Evolutionary conservation across 1,140 invertebrate genomes (phyloP).

Genomic region (Samia ricini): DNA sequence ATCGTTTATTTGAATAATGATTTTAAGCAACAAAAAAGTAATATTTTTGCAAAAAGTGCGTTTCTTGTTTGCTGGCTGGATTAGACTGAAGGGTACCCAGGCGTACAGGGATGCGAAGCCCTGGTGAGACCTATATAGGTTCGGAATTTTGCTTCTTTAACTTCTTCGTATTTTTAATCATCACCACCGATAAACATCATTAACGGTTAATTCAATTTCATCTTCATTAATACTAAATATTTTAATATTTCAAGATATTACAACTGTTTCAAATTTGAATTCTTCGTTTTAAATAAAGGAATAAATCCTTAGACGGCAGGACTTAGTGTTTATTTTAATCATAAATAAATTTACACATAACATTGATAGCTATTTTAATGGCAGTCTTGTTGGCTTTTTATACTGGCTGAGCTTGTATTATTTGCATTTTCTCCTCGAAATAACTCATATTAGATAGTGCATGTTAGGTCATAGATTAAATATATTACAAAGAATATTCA

Average conservation of each 20-base stretch:
- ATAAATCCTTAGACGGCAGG: slow-evolving; percentile 71
- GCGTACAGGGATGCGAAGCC: slow-evolving; percentile 78
- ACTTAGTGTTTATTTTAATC: slow-evolving; percentile 51
- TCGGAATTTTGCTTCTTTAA: slow-evolving; percentile 73
- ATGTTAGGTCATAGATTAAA: slow-evolving; percentile 32
- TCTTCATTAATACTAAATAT: slow-evolving; percentile 13
- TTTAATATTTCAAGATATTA: slow-evolving; percentile 13
- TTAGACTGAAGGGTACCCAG: slow-evolving; percentile 76
- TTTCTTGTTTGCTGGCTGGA: slow-evolving; percentile 76
- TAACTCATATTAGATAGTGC: slow-evolving; percentile 56
- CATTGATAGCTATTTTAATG: slow-evolving; percentile 43
- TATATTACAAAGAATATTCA: background rate
- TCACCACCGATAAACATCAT: slow-evolving; percentile 25
- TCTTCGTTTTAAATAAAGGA: slow-evolving; percentile 5
- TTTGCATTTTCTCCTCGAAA: slow-evolving; percentile 17
- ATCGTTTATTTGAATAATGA: background rate
- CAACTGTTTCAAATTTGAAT: slow-evolving; percentile 3
- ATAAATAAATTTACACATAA: background rate
- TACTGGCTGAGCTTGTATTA: slow-evolving; percentile 71
- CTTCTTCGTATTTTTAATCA: slow-evolving; percentile 31
- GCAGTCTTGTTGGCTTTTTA: slow-evolving; percentile 65
- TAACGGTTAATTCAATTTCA: slow-evolving; percentile 13
- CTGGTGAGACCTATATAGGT: slow-evolving; percentile 78
- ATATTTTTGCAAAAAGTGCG: slow-evolving; percentile 74
- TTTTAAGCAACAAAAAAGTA: slow-evolving; percentile 42